Evolutionary conservation across 1,140 invertebrate species (phyloP), one percentile per base, ranked within the genome.

Genomic region (Conus betulinus): DNA sequence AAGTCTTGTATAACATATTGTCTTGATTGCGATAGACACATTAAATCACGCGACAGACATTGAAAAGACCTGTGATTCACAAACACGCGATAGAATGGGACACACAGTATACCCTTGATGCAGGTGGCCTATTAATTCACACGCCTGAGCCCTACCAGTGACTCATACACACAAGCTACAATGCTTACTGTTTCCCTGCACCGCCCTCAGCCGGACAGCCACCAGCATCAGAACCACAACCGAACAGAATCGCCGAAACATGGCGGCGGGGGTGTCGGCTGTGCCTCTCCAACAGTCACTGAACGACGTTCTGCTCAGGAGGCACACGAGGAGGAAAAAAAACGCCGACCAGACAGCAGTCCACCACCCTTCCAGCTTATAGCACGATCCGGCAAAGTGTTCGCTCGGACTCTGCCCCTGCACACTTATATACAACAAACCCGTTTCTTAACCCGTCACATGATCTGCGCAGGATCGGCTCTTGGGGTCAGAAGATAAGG

Each of bases 171-270:
- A n/a, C n/a, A 13, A 57, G 13, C 55, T 7, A 25, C 4, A 25
- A 57, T 60, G 82, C 82, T 84, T 63, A 84, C 82, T 84, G 23
- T 84, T 13, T 84, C 82, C 82, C 8, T 27, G 82, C 60, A 63
- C 27, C 25, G n/a, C 52, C 25, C n/a, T 27, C 55, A 63, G 55
- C 55, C 25, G 82, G 13, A 51, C 53, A 10, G 81, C 5, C 11
- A 20, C 23, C 23, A 57, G 20, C 82, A 63, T 6, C 20, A 84
- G 6, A 10, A 39, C 55, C 55, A 84, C 55, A 84, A 55, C 57
- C 39, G 63, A 63, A 27, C 53, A 84, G n/a, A 55, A 25, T 27
- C 23, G 82, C 82, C 53, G 25, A 3, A 84, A 11, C 82, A 84
- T 84, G 82, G 23, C 82, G 7, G 57, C 55, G 3, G 13, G n/a